Percentiles rank a stretch among this genome's conserved stretches.
These are phyloP conservation scores for Arenaria interpres DNA, from an alignment of 2,113 vertebrate genomes.

Conservation along the genomic window DNA sequence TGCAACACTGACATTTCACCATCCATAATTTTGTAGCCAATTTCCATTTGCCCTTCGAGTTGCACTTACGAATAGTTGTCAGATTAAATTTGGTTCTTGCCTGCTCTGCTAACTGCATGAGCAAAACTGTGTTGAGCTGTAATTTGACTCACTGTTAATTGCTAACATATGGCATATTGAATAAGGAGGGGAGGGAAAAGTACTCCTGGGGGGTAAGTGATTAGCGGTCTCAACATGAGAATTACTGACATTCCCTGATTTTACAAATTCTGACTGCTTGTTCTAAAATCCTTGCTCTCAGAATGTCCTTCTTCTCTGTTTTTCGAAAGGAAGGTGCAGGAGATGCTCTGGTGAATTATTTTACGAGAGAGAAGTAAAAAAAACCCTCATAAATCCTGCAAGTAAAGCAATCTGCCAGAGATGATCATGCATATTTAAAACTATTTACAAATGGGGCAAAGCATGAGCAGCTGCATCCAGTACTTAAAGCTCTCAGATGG, in stretches of 20 bases:
- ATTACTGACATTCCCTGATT: not conserved
- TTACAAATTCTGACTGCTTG: not conserved
- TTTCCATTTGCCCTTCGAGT: slow-evolving; percentile 57
- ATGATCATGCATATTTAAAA: slow-evolving; percentile 57
- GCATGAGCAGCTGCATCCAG: slow-evolving; percentile 26
- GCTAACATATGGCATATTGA: slow-evolving; percentile 52
- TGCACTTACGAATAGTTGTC: not conserved
- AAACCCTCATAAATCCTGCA: not conserved
- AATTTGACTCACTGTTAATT: slow-evolving; percentile 56
- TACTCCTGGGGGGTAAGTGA: slow-evolving; percentile 11
- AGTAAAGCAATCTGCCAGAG: slow-evolving; percentile 9
- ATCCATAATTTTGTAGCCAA: slow-evolving; percentile 31
- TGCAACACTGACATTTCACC: slow-evolving; percentile 41
- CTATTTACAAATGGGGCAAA: slow-evolving; percentile 49
- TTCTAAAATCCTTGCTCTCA: not conserved
- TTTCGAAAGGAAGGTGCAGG: not conserved
- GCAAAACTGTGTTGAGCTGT: slow-evolving; percentile 9
- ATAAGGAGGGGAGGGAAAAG: not conserved
- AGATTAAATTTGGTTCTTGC: slow-evolving; percentile 32
- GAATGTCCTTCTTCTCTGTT: not conserved
- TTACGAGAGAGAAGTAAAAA: not conserved
- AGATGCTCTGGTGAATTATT: not conserved
- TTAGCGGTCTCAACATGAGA: slow-evolving; percentile 20
- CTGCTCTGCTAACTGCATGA: not conserved
- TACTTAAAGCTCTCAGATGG: slow-evolving; percentile 38